phyloP scores from a whole-genome alignment of 1,140 invertebrate species.

The Drosophila punjabiensis region DNA sequence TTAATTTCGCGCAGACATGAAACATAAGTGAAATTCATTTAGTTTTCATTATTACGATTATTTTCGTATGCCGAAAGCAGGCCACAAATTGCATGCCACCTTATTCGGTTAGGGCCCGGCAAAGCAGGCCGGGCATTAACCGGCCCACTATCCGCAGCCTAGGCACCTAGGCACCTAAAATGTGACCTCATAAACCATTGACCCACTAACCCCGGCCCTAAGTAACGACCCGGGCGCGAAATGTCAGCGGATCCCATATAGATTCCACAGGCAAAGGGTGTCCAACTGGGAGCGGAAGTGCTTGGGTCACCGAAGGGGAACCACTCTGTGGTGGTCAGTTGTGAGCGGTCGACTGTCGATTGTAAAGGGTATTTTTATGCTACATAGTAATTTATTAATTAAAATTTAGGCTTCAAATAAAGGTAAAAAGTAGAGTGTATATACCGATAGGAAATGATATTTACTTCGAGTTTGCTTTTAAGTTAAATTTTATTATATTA shows the following conservation, averaged over 20 bases:
- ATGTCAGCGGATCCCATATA: constrained; percentile 77
- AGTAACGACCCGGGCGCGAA: constrained; percentile 73
- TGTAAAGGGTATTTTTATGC: not conserved
- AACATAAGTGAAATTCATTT: constrained; percentile 82
- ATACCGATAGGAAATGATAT: not conserved
- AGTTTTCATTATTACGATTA: constrained; percentile 75
- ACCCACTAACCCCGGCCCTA: constrained; percentile 77
- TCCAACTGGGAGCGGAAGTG: constrained; percentile 59
- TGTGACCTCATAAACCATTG: constrained; percentile 79
- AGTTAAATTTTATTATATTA: not conserved
- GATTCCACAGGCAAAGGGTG: constrained; percentile 54
- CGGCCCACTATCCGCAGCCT: constrained; percentile 34
- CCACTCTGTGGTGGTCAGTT: constrained; percentile 52
- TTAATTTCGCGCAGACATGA: constrained; percentile 77
- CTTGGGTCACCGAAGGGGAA: constrained; percentile 40
- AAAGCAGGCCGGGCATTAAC: constrained; percentile 52
- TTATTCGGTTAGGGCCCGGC: constrained; percentile 60
- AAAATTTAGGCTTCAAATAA: not conserved
- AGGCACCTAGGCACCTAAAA: constrained; percentile 30
- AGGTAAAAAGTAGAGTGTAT: too few species aligned
- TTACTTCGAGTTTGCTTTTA: not conserved
- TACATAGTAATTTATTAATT: not conserved
- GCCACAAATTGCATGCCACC: constrained; percentile 71
- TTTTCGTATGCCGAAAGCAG: constrained; percentile 55
- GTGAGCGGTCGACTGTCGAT: constrained; percentile 2